Base-by-base conservation (phyloP, 2,113 vertebrate genomes). In the Cyprinodon variegatus region DNA sequence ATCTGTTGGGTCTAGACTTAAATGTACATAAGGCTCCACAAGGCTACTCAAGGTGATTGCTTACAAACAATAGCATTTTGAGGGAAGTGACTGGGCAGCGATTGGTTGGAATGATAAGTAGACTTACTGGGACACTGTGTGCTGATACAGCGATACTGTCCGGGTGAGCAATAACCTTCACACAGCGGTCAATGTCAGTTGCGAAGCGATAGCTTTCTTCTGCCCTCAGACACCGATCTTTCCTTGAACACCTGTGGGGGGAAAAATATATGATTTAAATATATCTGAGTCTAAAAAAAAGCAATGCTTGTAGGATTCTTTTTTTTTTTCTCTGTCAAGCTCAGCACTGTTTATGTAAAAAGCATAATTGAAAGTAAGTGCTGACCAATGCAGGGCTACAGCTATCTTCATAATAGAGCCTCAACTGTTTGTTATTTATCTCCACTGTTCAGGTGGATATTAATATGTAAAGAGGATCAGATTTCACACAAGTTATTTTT, bases 81-180 rank as follows among this genome's bases (percentile, higher is more conserved):
- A 82, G 64, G 63, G 68, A 48, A 68, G 74, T 70, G 89, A 74
- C 83, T 63, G 45, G 17, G 70, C 67, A 40, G 63, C 63, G 83
- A 85, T 76, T 65, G 76, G 69, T 61, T 57, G 62, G 57, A 68
- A 73, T 65, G 72, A 74, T 68, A 68, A 67, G 71, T 45, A 37
- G 41, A 87, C 90, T 87, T 88, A 98, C 97, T 62, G 93, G 92
- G 62, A 95, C 91, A 80, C 95, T 96, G 86, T 97, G 95, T 77
- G 97, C 93, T 0, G 96, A 98, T 65, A 97, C 96, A 0, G 97
- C 96, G 79, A 99, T 96, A 92, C 97, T 99, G 94, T 95, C 94
- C 10, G 97, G 97, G 65, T 95, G 95, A 81, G 96, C 94, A 3
- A 88, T 89, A 40, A 98, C 87, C 57, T 93, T 95, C 92, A 99